phyloP scores from a whole-genome alignment of 2,113 vertebrate species.

The Tragelaphus buxtoni region DNA sequence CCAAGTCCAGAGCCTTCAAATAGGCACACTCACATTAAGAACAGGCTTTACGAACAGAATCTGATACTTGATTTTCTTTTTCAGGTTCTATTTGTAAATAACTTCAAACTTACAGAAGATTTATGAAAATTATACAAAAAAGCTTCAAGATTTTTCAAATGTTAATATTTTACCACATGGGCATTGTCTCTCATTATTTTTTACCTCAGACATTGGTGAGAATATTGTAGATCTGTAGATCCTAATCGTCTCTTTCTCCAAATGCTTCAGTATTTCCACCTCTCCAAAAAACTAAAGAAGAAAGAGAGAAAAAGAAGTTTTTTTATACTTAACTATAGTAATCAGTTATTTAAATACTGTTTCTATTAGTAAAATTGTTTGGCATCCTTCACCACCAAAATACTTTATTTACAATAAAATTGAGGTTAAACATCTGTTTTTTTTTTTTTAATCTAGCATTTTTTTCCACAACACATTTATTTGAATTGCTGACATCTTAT shows the following conservation, averaged over 20 bases:
- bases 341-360: not conserved
- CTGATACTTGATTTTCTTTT: not conserved
- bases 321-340: not conserved
- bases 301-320: not conserved
- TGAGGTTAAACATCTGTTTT: not conserved
- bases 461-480: not conserved
- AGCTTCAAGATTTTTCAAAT: not conserved
- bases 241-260: not conserved
- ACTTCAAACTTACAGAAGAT: not conserved
- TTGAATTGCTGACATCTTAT: not conserved
- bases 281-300: not conserved
- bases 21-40: not conserved
- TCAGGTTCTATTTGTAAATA: slow-evolving; percentile 17
- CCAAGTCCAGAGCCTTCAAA: not conserved
- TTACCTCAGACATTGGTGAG: not conserved
- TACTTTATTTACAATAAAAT: not conserved
- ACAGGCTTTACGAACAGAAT: not conserved
- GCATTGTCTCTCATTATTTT: not conserved
- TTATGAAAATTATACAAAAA: not conserved
- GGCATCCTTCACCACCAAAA: not conserved
- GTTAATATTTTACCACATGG: not conserved
- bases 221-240: not conserved
- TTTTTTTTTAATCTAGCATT: not conserved
- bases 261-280: not conserved
- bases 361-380: not conserved